Conservation (phyloP, 2,113 vertebrate species). For the Seriola quinqueradiata region DNA sequence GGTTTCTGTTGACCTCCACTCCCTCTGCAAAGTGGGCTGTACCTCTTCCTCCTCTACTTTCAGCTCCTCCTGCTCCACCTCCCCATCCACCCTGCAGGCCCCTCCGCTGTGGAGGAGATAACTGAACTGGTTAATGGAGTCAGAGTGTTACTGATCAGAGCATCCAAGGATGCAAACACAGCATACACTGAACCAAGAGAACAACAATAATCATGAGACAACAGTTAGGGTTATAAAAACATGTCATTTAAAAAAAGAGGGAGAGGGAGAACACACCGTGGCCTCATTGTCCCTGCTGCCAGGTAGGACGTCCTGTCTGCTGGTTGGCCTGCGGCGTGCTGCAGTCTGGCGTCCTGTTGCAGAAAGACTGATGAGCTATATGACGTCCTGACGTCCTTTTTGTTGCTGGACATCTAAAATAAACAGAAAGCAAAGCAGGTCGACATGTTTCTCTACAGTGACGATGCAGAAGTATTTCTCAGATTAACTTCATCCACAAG, state of each 20-base stretch:
- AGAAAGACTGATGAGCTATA: conserved; percentile 70
- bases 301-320: conserved; percentile 66
- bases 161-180: not conserved
- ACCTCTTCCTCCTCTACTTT: conserved; percentile 26
- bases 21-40: conserved; percentile 18
- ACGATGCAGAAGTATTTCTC: not conserved
- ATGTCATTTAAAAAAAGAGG: not conserved
- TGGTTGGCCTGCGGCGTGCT: conserved; percentile 32
- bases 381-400: conserved; percentile 59
- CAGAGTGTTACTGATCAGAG: not conserved
- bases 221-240: not conserved
- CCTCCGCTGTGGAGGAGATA: conserved; percentile 40
- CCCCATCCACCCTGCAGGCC: conserved; percentile 46
- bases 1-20: conserved; percentile 26
- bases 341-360: conserved; percentile 67
- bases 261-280: conserved; percentile 40
- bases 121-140: not conserved
- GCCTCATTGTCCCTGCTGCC: conserved; percentile 55
- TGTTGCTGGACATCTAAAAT: conserved; percentile 49
- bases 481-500: not conserved
- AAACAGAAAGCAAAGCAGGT: not conserved
- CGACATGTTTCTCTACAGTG: not conserved
- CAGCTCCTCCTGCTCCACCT: conserved; percentile 26
- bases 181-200: no score
- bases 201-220: no score